phyloP scores from a whole-genome alignment of 2,113 vertebrate genomes.

The Sinocyclocheilus maitianheensis region DNA sequence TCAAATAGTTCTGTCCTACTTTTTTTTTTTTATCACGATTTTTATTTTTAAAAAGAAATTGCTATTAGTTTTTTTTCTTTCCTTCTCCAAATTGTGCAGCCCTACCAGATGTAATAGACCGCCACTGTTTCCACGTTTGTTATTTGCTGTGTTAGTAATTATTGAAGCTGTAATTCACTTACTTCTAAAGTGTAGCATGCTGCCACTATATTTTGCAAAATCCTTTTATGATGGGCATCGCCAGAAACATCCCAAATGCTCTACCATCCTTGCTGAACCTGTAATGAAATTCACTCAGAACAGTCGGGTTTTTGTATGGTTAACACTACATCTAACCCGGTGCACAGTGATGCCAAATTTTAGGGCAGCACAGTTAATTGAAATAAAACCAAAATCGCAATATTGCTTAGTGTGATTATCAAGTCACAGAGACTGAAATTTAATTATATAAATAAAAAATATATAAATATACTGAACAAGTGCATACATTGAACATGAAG shows the following conservation, averaged over 20 bases:
- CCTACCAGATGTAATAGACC: neutral
- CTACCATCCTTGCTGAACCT: neutral
- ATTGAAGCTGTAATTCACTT: neutral
- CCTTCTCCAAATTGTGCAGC: neutral
- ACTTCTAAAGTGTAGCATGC: conserved; percentile 57
- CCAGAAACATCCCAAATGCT: neutral
- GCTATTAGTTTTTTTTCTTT: neutral
- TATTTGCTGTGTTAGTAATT: neutral
- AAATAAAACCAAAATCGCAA: no score
- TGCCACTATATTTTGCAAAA: conserved; percentile 18
- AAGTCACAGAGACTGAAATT: neutral
- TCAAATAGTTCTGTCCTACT: no score
- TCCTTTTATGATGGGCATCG: neutral
- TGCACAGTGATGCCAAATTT: neutral
- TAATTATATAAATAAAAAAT: neutral
- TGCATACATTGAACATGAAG: no score
- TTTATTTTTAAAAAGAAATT: neutral
- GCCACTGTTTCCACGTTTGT: neutral
- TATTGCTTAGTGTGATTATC: neutral
- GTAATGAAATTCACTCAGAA: neutral
- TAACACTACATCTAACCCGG: neutral
- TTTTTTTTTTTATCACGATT: neutral
- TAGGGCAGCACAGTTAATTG: neutral
- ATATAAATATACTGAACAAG: neutral
- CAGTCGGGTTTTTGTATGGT: neutral